Evolutionary conservation across 2,888 invertebrate species (phyloP).

Genomic region (Odontomyia ornata): DNA sequence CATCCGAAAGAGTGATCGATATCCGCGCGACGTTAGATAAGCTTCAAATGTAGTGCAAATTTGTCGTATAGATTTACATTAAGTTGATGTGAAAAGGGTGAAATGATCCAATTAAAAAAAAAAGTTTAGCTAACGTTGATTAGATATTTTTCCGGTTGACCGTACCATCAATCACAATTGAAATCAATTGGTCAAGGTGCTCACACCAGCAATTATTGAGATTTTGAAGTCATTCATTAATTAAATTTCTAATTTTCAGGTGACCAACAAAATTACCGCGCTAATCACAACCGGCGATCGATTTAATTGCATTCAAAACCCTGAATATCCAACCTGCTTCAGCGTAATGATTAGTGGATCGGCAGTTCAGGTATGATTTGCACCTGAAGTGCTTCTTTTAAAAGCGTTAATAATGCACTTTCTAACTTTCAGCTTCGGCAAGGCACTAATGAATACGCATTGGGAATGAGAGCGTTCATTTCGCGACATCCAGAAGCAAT

Average conservation of each 20-base stretch:
- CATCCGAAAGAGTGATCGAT: too few relatives aligned
- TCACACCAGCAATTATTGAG: too few relatives aligned
- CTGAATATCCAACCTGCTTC: neutral
- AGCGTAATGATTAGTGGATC: constrained; percentile 6
- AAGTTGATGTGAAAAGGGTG: too few relatives aligned
- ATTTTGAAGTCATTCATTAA: neutral
- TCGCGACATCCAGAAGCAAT: constrained; percentile 49
- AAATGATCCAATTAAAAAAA: too few relatives aligned
- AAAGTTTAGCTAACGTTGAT: too few relatives aligned
- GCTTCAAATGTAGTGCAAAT: too few relatives aligned
- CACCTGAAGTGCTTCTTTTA: neutral
- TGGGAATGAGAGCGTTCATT: constrained; percentile 44
- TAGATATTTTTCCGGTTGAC: too few relatives aligned
- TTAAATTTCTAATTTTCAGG: constrained; percentile 1
- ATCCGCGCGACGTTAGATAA: too few relatives aligned
- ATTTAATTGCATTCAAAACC: neutral
- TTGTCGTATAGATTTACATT: too few relatives aligned
- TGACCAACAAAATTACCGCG: constrained; percentile 19
- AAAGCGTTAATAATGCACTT: neutral
- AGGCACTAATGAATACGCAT: constrained; percentile 43
- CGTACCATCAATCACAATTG: too few relatives aligned
- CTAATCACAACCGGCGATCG: constrained; percentile 5
- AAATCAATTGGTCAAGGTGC: too few relatives aligned
- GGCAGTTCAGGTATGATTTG: constrained; percentile 1
- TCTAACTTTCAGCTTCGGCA: constrained; percentile 16